Evolutionary conservation across 2,797 vertebrate species (phyloP).

Genomic region (Epinephelus coioides): DNA sequence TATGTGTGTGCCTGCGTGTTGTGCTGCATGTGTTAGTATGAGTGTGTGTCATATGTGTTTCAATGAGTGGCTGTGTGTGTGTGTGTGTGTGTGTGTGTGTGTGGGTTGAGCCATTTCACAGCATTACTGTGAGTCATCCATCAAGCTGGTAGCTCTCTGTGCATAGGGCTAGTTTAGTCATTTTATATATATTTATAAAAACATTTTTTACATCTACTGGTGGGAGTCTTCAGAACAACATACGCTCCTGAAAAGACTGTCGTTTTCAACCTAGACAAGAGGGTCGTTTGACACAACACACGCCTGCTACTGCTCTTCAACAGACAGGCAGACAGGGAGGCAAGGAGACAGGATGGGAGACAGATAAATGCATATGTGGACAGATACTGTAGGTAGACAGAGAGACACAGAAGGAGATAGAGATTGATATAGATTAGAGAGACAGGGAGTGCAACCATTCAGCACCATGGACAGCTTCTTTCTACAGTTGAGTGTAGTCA

Average conservation of each 20-base stretch:
- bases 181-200: constrained; percentile 72
- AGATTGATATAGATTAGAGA: background rate
- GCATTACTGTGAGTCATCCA: constrained; percentile 81
- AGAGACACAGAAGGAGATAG: background rate
- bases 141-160: constrained; percentile 80
- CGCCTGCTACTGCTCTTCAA: constrained; percentile 28
- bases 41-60: constrained; percentile 49
- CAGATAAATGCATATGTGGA: constrained; percentile 12
- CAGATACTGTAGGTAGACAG: background rate
- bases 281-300: constrained; percentile 35
- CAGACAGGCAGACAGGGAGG: constrained; percentile 8
- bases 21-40: constrained; percentile 38
- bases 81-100: constrained; percentile 49
- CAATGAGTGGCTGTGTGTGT: constrained; percentile 30
- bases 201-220: constrained; percentile 58
- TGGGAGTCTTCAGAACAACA: constrained; percentile 60
- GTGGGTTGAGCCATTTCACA: constrained; percentile 82
- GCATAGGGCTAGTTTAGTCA: constrained; percentile 75
- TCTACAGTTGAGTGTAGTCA: constrained; percentile 56
- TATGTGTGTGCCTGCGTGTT: constrained; percentile 34
- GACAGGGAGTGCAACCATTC: constrained; percentile 35
- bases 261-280: constrained; percentile 44
- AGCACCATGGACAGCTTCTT: constrained; percentile 63
- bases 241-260: constrained; percentile 57
- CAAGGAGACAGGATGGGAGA: constrained; percentile 3